These are phyloP conservation scores for Ectobius pallidus DNA, from an alignment of 2,888 invertebrate genomes.

Conservation along the genomic window DNA sequence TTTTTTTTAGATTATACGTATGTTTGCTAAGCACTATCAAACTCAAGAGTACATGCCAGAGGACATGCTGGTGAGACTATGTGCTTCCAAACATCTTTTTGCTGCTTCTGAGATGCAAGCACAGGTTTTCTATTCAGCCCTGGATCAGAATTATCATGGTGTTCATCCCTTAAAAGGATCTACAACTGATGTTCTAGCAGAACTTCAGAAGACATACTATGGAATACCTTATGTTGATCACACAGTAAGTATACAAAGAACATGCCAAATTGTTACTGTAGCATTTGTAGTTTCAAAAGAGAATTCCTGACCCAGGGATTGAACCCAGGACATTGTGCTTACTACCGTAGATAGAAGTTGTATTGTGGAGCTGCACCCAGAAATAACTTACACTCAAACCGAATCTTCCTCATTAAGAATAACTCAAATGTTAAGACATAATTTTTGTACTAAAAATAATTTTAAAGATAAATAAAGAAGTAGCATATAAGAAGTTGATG, in stretches of 20 bases:
- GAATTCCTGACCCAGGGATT: too few species aligned
- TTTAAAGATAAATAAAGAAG: too few species aligned
- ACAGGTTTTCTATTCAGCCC: constrained; percentile 89
- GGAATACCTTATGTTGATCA: constrained; percentile 84
- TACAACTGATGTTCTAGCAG: constrained; percentile 76
- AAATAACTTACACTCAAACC: too few species aligned
- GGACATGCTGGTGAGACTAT: constrained; percentile 77
- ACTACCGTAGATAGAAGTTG: too few species aligned
- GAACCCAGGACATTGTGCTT: too few species aligned
- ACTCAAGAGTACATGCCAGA: constrained; percentile 85
- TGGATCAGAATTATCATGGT: constrained; percentile 90
- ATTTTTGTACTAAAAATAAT: too few species aligned
- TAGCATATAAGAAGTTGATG: too few species aligned
- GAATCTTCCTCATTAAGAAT: too few species aligned
- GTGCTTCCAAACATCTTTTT: constrained; percentile 86
- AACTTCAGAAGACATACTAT: constrained; percentile 83
- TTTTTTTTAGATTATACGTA: constrained; percentile 69
- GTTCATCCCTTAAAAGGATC: constrained; percentile 57
- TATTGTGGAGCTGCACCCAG: too few species aligned
- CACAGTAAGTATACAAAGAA: constrained; percentile 65
- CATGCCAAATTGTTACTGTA: too few species aligned
- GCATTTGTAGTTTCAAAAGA: too few species aligned
- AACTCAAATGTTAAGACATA: too few species aligned
- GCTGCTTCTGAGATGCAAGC: constrained; percentile 87
- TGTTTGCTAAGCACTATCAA: constrained; percentile 90